Evolutionary conservation across 2,113 vertebrate species (phyloP).

Genomic region (Meleagris gallopavo): DNA sequence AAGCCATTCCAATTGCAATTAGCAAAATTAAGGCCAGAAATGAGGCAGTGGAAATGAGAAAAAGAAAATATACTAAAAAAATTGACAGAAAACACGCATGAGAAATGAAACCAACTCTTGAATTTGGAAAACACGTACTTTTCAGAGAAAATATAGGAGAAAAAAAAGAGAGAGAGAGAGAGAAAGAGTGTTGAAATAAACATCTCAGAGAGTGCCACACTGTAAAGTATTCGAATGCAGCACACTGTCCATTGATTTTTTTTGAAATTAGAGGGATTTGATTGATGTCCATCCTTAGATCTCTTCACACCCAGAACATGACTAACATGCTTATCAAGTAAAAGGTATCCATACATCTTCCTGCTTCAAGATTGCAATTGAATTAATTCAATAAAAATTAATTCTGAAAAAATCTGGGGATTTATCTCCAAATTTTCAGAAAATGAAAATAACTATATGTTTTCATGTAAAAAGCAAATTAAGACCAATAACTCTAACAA

Average conservation of each 20-base stretch:
- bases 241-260: not conserved
- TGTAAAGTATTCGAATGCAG: not conserved
- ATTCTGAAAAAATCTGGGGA: not conserved
- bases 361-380: not conserved
- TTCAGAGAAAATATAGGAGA: not conserved
- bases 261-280: not conserved
- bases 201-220: accelerated
- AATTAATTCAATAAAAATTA: not conserved
- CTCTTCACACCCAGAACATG: not conserved
- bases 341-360: not conserved
- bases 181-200: not conserved
- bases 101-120: not conserved
- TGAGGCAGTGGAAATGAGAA: not conserved
- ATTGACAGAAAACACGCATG: not conserved
- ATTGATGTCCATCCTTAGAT: not conserved
- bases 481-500: not conserved
- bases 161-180: not conserved
- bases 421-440: not conserved
- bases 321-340: not conserved
- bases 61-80: not conserved
- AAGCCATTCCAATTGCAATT: not conserved
- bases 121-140: not conserved
- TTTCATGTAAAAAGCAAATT: not conserved
- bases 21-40: not conserved
- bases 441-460: not conserved